These are phyloP conservation scores for Diacarnus erythraeanus DNA, from an alignment of 37 sponge, comb jelly and placozoan species.

Conservation along the genomic window DNA sequence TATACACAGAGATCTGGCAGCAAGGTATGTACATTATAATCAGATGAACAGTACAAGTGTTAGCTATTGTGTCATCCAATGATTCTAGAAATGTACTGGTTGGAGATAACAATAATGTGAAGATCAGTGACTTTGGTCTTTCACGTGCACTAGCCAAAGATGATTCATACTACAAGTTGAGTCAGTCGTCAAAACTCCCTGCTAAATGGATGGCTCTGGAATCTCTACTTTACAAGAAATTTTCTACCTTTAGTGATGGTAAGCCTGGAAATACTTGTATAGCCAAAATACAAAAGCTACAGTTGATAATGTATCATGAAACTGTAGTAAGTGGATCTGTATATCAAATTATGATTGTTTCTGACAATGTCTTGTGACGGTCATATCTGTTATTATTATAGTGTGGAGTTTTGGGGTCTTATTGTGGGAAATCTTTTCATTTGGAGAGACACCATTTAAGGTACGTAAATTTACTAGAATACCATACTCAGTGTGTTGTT, in stretches of 20 bases:
- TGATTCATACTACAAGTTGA: conserved; percentile 35
- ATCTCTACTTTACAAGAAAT: conserved; percentile 40
- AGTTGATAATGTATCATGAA: too few relatives aligned
- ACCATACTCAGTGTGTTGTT: not conserved
- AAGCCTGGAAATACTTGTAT: too few relatives aligned
- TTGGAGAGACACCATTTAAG: conserved; percentile 62
- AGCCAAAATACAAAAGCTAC: too few relatives aligned
- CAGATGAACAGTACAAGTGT: too few relatives aligned
- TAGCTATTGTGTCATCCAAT: not conserved
- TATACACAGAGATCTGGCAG: conserved; percentile 64
- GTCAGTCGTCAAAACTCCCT: conserved; percentile 24
- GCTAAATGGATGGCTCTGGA: conserved; percentile 76
- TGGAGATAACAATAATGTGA: conserved; percentile 17
- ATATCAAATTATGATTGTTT: too few relatives aligned
- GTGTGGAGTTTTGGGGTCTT: conserved; percentile 84
- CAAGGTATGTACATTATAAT: conserved; percentile 58
- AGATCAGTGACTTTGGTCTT: conserved; percentile 56
- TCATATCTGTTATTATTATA: conserved; percentile 10
- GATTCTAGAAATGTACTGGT: conserved; percentile 62
- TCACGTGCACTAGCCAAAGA: conserved; percentile 41
- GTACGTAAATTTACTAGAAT: conserved; percentile 13
- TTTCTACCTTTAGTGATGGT: conserved; percentile 63
- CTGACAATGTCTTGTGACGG: not conserved
- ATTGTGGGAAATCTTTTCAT: conserved; percentile 82
- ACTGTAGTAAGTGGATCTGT: too few relatives aligned